A percentile compares a stretch with the other conserved stretches of the same genome.
Evolutionary conservation across 2,888 invertebrate genomes (phyloP).

Genomic region (Platerodrilus igneus): DNA sequence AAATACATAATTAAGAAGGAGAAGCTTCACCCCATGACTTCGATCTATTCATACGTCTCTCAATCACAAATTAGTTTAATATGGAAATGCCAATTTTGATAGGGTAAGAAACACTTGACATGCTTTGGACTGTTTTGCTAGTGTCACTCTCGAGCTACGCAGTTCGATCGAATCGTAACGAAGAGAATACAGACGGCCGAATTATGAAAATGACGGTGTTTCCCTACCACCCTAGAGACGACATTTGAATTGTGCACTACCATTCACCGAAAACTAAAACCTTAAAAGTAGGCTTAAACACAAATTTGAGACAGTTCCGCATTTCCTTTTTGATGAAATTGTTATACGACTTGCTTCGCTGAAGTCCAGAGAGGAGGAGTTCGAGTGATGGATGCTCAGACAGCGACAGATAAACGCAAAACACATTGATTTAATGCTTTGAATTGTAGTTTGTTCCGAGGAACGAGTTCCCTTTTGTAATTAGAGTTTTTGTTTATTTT

Average conservation of each 20-base stretch:
- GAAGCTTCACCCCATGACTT: no score
- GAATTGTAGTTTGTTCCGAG: constrained; percentile 46
- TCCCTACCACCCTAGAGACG: constrained; percentile 23
- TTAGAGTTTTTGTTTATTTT: constrained; percentile 36
- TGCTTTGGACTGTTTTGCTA: constrained; percentile 39
- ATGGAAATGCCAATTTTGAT: no score
- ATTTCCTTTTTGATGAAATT: constrained; percentile 23
- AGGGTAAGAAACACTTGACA: no score
- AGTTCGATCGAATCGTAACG: constrained; percentile 53
- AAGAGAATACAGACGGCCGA: constrained; percentile 57
- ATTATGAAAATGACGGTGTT: constrained; percentile 57
- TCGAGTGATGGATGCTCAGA: constrained; percentile 47
- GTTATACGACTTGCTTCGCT: constrained; percentile 22
- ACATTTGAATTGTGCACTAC: constrained; percentile 21
- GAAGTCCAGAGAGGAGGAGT: constrained; percentile 41
- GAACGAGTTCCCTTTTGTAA: constrained; percentile 48
- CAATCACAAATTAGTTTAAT: no score
- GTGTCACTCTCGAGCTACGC: constrained; percentile 47
- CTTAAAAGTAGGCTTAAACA: constrained; percentile 21
- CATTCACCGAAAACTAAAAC: constrained; percentile 23
- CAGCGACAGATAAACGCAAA: constrained; percentile 50
- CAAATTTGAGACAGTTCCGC: constrained; percentile 15
- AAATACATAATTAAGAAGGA: no score
- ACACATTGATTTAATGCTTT: constrained; percentile 49
- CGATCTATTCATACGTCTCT: no score